phyloP scores from a whole-genome alignment of 2,113 vertebrate genomes.

The Numida meleagris region DNA sequence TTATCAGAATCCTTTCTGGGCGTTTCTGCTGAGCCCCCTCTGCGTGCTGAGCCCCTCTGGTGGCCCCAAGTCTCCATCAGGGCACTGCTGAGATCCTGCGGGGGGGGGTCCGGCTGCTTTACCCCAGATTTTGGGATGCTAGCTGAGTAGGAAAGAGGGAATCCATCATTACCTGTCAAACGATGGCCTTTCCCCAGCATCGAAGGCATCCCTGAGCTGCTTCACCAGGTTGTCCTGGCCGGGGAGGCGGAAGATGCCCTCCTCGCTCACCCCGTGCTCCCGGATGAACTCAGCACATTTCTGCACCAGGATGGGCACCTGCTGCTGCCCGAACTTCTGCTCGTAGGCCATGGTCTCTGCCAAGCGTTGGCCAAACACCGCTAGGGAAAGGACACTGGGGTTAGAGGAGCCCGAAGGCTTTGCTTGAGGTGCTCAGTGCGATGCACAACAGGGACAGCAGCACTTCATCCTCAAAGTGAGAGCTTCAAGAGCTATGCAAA shows the following conservation, averaged over 20 bases:
- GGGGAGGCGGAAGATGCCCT: conserved; percentile 95
- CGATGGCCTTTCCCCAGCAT: conserved; percentile 92
- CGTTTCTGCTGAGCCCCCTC: neutral
- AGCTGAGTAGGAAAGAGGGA: neutral
- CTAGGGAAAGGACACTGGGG: neutral
- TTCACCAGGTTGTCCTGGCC: conserved; percentile 95
- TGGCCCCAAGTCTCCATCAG: neutral
- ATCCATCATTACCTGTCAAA: conserved; percentile 82
- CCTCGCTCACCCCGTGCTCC: conserved; percentile 86
- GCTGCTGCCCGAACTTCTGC: conserved; percentile 84
- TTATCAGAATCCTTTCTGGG: neutral
- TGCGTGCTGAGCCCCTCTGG: neutral
- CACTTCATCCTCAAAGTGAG: neutral
- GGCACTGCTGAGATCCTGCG: neutral
- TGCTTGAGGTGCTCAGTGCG: neutral
- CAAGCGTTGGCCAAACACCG: conserved; percentile 89
- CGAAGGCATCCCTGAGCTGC: conserved; percentile 91
- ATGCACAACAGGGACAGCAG: neutral
- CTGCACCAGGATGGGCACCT: conserved; percentile 92
- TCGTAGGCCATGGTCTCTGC: conserved; percentile 88
- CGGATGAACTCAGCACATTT: conserved; percentile 90
- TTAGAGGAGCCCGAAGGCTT: neutral
- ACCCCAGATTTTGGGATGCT: neutral
- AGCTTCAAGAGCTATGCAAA: neutral
- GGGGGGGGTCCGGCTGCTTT: neutral